Evolutionary conservation across 2,888 invertebrate species (phyloP).

Genomic region (Lampropteryx suffumata): DNA sequence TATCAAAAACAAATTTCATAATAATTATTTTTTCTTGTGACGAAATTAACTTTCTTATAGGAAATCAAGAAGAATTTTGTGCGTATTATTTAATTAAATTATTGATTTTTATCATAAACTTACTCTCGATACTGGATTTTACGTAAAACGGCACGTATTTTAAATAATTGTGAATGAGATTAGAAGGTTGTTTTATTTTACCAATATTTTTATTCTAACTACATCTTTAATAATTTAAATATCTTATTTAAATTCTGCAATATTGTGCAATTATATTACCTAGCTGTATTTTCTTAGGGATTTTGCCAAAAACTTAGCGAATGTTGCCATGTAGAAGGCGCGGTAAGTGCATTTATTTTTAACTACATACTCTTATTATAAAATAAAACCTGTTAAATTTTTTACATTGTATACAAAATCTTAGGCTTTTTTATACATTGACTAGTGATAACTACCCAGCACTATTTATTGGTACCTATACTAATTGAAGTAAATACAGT

Average conservation of each 20-base stretch:
- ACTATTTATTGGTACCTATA: constrained; percentile 62
- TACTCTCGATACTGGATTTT: constrained; percentile 1
- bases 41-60: constrained; percentile 17
- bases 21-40: constrained; percentile 17
- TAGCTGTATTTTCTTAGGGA: constrained; percentile 54
- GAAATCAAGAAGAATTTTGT: constrained; percentile 18
- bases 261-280: constrained; percentile 57
- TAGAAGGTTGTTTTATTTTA: constrained; percentile 49
- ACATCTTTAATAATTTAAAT: constrained; percentile 28
- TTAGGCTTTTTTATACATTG: constrained; percentile 72
- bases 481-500: constrained; percentile 63
- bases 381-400: constrained; percentile 59
- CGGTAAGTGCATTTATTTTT: constrained; percentile 74
- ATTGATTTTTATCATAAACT: constrained; percentile 13
- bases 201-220: constrained; percentile 39
- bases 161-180: constrained; percentile 36
- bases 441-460: constrained; percentile 62
- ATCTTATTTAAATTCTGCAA: constrained; percentile 24
- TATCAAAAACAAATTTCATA: constrained; percentile 27
- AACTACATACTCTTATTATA: constrained; percentile 54
- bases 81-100: constrained; percentile 22
- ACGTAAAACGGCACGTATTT: constrained; percentile 23
- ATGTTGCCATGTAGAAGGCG: constrained; percentile 72
- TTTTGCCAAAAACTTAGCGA: constrained; percentile 64
- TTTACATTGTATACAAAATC: constrained; percentile 56